Evolutionary conservation across 2,888 invertebrate genomes (phyloP).

Genomic region (Drymonia ruficornis): DNA sequence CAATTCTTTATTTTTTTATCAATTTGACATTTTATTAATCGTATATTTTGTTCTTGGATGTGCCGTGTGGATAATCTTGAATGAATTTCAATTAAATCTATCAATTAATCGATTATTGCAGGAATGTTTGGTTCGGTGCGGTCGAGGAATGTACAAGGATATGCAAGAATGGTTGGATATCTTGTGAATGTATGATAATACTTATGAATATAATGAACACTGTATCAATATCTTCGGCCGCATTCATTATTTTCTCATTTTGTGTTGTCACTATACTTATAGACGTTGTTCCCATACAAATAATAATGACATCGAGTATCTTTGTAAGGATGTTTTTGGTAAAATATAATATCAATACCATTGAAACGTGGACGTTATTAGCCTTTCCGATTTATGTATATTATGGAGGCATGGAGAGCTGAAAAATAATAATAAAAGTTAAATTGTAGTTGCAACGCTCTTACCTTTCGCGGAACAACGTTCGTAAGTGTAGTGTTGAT

Average conservation of each 20-base stretch:
- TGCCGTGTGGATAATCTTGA: conserved; percentile 29
- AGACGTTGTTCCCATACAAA: conserved; percentile 10
- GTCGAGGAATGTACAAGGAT: not conserved
- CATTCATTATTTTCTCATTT: conserved; percentile 26
- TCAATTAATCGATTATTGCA: not conserved
- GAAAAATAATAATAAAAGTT: too few species aligned
- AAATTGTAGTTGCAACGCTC: not conserved
- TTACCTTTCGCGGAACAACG: conserved; percentile 6
- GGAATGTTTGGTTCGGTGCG: not conserved
- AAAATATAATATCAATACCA: too few species aligned
- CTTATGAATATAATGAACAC: not conserved
- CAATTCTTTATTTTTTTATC: conserved; percentile 48
- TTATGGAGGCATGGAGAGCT: not conserved
- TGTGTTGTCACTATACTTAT: conserved; percentile 29
- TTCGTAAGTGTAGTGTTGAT: conserved; percentile 20
- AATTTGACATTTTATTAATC: conserved; percentile 64
- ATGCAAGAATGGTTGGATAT: not conserved
- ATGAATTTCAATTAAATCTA: conserved; percentile 26
- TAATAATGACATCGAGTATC: not conserved
- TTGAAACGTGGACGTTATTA: too few species aligned
- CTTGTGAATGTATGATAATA: not conserved
- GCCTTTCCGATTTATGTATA: not conserved
- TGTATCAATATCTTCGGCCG: conserved; percentile 5
- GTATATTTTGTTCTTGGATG: conserved; percentile 30
- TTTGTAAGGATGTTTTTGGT: too few species aligned